phyloP scores from a whole-genome alignment of 1,140 invertebrate genomes.

The Drosophila pseudoobscura region DNA sequence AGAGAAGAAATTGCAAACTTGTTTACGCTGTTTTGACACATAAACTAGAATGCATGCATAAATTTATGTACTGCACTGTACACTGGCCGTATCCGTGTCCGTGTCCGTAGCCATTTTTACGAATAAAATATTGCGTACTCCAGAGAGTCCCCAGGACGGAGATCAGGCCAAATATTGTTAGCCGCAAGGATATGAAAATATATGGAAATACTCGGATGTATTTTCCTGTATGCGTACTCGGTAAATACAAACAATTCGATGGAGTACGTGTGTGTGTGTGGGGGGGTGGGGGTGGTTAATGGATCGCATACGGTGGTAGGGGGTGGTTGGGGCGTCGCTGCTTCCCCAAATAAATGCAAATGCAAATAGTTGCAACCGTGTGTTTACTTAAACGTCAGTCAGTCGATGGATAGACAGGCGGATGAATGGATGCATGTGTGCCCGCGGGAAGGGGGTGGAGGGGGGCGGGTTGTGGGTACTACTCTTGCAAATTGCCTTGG shows the following conservation, averaged over 20 bases:
- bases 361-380: conserved; percentile 14
- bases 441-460: neutral
- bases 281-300: conserved; percentile 1
- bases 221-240: conserved; percentile 20
- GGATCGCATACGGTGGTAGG: neutral
- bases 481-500: conserved; percentile 21
- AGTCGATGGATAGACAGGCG: conserved; percentile 9
- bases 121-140: conserved; percentile 9
- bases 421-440: conserved; percentile 4
- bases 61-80: conserved; percentile 2
- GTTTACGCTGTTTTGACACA: conserved; percentile 63
- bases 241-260: conserved; percentile 51
- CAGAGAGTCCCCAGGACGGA: conserved; percentile 1
- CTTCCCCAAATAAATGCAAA: conserved; percentile 46
- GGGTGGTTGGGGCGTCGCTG: neutral
- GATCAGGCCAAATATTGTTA: conserved; percentile 8
- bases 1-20: conserved; percentile 51
- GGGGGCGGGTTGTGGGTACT: neutral
- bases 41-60: conserved; percentile 34
- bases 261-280: no score
- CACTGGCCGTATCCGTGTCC: no score
- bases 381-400: conserved; percentile 4
- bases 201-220: conserved; percentile 13
- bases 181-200: neutral
- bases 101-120: conserved; percentile 2